These are phyloP conservation scores for Sardina pilchardus DNA, from an alignment of 2,113 vertebrate species.

Conservation along the genomic window DNA sequence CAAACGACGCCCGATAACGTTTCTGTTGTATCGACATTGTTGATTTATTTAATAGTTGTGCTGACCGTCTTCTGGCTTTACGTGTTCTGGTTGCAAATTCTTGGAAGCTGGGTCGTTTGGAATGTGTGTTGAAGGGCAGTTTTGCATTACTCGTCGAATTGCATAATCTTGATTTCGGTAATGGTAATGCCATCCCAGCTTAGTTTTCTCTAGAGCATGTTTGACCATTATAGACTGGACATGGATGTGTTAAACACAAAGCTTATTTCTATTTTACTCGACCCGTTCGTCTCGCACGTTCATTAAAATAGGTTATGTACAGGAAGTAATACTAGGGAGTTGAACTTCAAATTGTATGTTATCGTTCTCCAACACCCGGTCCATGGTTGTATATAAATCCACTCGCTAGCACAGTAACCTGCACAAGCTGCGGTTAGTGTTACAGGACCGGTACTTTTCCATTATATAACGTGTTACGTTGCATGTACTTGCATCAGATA, in stretches of 20 bases:
- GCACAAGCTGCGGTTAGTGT: slow-evolving; percentile 44
- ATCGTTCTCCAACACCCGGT: background rate
- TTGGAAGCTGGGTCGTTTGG: slow-evolving; percentile 2
- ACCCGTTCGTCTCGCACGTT: background rate
- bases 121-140: slow-evolving; percentile 22
- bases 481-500: background rate
- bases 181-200: background rate
- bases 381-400: background rate
- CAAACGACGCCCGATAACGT: background rate
- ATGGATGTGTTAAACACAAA: background rate
- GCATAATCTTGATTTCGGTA: slow-evolving; percentile 42
- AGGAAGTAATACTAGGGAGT: slow-evolving; percentile 6
- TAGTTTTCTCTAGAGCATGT: background rate
- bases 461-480: slow-evolving; percentile 43
- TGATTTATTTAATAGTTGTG: background rate
- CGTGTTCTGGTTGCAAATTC: background rate
- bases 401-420: slow-evolving; percentile 24
- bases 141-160: slow-evolving; percentile 48
- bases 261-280: background rate
- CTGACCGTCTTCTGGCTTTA: background rate
- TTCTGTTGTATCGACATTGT: background rate
- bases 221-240: background rate
- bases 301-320: slow-evolving; percentile 5
- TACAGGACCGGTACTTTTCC: slow-evolving; percentile 50
- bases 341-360: background rate